A percentile compares a stretch with the other conserved stretches of the same genome.
These are phyloP conservation scores for Hippoglossus hippoglossus DNA, from an alignment of 2,797 vertebrate genomes.

Conservation along the genomic window DNA sequence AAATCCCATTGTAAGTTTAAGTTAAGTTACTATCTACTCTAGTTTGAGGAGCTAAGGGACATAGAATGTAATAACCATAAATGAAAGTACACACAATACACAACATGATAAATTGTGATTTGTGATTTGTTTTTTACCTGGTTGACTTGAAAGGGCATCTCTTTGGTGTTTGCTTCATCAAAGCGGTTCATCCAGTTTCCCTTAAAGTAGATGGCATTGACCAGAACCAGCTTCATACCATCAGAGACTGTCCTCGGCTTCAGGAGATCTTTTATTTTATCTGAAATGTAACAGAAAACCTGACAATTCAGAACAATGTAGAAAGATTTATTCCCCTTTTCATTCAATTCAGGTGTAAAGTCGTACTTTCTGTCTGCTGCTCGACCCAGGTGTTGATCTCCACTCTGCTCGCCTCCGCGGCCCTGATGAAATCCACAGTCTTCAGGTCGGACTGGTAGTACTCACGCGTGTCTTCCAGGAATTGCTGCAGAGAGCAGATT, in stretches of 20 bases:
- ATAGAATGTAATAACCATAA: no score
- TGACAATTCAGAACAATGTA: neutral
- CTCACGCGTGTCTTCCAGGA: constrained; percentile 85
- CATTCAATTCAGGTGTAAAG: constrained; percentile 27
- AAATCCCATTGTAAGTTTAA: no score
- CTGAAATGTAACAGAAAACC: constrained; percentile 68
- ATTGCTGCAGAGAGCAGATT: constrained; percentile 81
- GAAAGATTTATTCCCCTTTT: neutral
- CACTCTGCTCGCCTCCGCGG: constrained; percentile 80
- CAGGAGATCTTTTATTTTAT: constrained; percentile 91
- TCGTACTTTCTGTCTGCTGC: constrained; percentile 90
- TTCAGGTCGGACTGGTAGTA: constrained; percentile 90
- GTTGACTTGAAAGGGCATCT: constrained; percentile 88
- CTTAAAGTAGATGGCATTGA: constrained; percentile 94
- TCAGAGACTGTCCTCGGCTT: constrained; percentile 81
- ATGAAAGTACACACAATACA: no score
- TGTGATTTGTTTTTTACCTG: constrained; percentile 74
- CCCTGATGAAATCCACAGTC: constrained; percentile 87
- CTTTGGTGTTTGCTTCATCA: constrained; percentile 80
- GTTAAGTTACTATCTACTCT: no score
- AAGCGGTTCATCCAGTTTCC: constrained; percentile 91
- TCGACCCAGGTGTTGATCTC: constrained; percentile 94
- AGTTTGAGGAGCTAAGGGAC: no score
- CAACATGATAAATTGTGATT: no score
- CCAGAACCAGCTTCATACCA: constrained; percentile 88